Percentiles rank a stretch among this genome's conserved stretches.
Evolutionary conservation across 2,888 invertebrate species (phyloP).

Genomic region (Lepidochitona cinerea): DNA sequence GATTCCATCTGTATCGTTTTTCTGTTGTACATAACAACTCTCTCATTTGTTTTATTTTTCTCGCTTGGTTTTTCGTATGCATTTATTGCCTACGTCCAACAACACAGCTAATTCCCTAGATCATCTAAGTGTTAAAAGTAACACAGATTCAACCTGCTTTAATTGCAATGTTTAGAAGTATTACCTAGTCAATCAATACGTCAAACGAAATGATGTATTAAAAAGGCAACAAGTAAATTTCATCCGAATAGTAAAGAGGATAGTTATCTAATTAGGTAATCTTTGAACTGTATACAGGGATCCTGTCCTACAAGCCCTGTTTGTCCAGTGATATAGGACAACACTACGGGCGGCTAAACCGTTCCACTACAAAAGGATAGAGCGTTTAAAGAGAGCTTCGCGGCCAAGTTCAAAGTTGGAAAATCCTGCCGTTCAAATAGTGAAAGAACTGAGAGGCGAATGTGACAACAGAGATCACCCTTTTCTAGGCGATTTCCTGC

Average conservation of each 20-base stretch:
- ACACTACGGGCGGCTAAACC: constrained; percentile 1
- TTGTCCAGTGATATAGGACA: background rate
- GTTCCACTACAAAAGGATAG: background rate
- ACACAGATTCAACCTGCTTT: too few species aligned
- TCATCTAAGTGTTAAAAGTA: too few species aligned
- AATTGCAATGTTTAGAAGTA: too few species aligned
- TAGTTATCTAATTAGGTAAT: constrained; percentile 6
- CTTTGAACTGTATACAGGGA: background rate
- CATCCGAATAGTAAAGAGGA: background rate
- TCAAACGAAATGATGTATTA: too few species aligned
- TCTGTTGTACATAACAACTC: too few species aligned
- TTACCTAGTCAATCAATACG: too few species aligned
- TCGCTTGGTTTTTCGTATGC: too few species aligned
- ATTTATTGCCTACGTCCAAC: too few species aligned
- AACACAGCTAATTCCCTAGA: too few species aligned
- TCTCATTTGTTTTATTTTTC: too few species aligned
- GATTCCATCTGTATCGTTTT: too few species aligned
- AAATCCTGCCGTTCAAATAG: constrained; percentile 8
- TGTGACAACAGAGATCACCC: constrained; percentile 1
- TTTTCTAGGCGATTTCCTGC: constrained; percentile 8
- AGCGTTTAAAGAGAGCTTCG: constrained; percentile 5
- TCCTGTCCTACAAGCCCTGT: background rate
- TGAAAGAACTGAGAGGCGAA: background rate
- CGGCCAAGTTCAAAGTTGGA: constrained; percentile 12
- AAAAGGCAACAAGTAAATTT: too few species aligned